phyloP scores from a whole-genome alignment of 2,797 vertebrate genomes.

The Pantherophis vulpinus region DNA sequence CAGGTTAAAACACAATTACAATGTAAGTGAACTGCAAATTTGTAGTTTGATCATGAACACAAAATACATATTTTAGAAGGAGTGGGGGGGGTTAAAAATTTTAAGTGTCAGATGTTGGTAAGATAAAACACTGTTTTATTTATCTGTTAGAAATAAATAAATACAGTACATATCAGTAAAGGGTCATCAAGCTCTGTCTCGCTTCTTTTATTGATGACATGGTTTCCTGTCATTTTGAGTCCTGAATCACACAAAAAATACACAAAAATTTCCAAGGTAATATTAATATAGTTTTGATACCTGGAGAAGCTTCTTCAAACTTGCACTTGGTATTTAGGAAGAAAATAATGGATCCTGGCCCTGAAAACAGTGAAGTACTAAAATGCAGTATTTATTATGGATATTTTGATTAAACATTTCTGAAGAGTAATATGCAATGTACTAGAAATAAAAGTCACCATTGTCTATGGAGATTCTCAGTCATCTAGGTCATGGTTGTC shows the following conservation, averaged over 20 bases:
- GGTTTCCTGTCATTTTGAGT: background rate
- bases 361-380: background rate
- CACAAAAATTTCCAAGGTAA: background rate
- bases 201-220: background rate
- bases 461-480: background rate
- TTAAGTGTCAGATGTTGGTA: background rate
- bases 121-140: background rate
- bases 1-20: background rate
- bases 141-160: background rate
- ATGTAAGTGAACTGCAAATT: background rate
- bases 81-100: background rate
- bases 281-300: background rate
- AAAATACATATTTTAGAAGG: conserved; percentile 2
- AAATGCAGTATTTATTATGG: background rate
- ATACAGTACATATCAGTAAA: background rate
- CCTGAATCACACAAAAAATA: background rate
- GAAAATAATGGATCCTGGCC: background rate
- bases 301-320: background rate
- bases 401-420: background rate
- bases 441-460: background rate
- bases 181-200: background rate
- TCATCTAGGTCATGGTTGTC: too few species aligned
- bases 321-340: background rate
- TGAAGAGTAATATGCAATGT: background rate
- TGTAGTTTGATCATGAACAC: background rate